Conservation (phyloP, 2,888 invertebrate genomes). For the Eudemis profundana region DNA sequence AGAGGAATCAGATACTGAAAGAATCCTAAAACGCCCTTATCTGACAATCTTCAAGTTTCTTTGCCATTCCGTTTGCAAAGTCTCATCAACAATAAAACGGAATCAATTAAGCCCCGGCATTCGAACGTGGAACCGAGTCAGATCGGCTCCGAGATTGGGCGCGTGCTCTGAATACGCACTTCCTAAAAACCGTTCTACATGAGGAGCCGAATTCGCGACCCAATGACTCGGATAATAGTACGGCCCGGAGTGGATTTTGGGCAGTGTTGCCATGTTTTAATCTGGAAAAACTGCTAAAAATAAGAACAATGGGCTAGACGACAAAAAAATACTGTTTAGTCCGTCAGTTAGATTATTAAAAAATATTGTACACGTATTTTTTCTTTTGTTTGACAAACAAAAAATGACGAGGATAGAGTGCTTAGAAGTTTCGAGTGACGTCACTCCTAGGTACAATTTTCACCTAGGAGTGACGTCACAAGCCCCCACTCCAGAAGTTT, state of each 20-base stretch:
- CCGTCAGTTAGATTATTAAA: too few species aligned
- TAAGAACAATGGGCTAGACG: too few species aligned
- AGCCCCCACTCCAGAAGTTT: too few species aligned
- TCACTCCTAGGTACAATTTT: too few species aligned
- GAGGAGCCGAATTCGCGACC: slow-evolving; percentile 75
- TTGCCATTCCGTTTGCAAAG: background rate
- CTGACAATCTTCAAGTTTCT: background rate
- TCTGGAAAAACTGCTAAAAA: background rate
- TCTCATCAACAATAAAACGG: slow-evolving; percentile 30
- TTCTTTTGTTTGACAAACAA: too few species aligned
- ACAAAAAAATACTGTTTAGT: too few species aligned
- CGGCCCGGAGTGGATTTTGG: slow-evolving; percentile 60
- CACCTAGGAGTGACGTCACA: too few species aligned
- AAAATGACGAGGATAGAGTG: too few species aligned
- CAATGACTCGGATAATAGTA: slow-evolving; percentile 80
- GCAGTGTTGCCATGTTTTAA: background rate
- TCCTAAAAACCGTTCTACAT: slow-evolving; percentile 70
- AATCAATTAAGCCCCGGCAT: slow-evolving; percentile 55
- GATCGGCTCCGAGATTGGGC: slow-evolving; percentile 72
- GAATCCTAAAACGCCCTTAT: background rate
- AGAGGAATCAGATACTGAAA: too few species aligned
- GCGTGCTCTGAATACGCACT: slow-evolving; percentile 76
- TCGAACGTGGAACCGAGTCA: slow-evolving; percentile 67
- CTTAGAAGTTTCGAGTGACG: too few species aligned
- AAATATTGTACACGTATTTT: too few species aligned